Percentiles rank a stretch among this genome's conserved stretches.
These are phyloP conservation scores for Indicator indicator DNA, from an alignment of 2,113 vertebrate genomes.

Conservation along the genomic window DNA sequence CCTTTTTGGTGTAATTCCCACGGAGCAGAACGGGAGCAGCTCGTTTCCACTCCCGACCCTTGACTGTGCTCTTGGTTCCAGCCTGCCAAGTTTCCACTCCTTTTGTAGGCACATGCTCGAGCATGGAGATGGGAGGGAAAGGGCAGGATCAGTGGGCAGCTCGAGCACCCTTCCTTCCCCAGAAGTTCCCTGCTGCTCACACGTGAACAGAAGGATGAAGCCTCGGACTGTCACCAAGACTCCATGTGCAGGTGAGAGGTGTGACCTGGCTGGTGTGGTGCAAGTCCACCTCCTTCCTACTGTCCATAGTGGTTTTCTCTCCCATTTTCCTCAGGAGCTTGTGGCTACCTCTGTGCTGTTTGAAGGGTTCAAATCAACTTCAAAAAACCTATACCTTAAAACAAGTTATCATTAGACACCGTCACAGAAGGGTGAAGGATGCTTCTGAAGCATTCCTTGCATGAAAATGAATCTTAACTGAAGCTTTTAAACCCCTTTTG, in stretches of 20 bases:
- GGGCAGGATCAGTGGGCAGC: neutral
- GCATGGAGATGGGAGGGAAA: conserved; percentile 19
- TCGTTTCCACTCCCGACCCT: neutral
- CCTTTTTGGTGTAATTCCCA: conserved; percentile 51
- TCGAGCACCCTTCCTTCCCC: conserved; percentile 21
- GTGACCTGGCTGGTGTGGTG: neutral
- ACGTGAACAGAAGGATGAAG: rapidly evolving
- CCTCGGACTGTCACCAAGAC: rapidly evolving
- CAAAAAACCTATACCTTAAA: neutral
- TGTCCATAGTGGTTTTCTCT: neutral
- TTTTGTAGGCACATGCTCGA: conserved; percentile 35
- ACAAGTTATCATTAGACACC: neutral
- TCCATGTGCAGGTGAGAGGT: rapidly evolving
- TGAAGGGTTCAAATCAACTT: neutral
- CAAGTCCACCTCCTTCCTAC: neutral
- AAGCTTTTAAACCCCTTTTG: neutral
- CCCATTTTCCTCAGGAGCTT: neutral
- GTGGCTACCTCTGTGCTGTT: neutral
- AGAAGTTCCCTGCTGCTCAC: rapidly evolving
- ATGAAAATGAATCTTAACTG: neutral
- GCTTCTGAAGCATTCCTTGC: neutral
- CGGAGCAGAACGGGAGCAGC: neutral
- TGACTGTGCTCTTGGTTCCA: neutral
- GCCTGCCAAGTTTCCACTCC: conserved; percentile 69
- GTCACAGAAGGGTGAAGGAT: neutral